Base-by-base conservation (phyloP, 2,797 vertebrate species). In the Crenuchus spilurus region DNA sequence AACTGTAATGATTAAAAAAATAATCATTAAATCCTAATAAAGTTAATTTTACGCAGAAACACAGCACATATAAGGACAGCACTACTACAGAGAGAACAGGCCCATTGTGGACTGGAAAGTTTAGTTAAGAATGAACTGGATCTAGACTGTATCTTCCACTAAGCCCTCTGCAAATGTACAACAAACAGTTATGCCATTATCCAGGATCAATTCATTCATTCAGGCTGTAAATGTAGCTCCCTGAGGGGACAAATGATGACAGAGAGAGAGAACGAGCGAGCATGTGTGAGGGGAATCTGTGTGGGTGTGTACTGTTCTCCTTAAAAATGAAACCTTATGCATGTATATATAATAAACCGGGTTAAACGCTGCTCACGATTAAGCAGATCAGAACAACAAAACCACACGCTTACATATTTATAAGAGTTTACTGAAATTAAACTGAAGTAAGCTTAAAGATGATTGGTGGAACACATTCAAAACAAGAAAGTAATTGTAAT, bases 151-250 rank as follows among this genome's bases (percentile, higher is more conserved):
- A 46, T 14, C 22, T 13, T 13, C 24, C 22, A 28, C 24, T 52
- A 10, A 24, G 20, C 7, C 44, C 44, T 48, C 7, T 48, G 44
- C 4, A 48, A 48, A 48, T 18, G n/a, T 6, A 48, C n/a, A 48
- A n/a, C 20, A 49, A 24, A 24, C 48, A 49, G 48, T 24, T 24
- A 16, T 11, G 4, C 49, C 24, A 52, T 52, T 52, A 52, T 52
- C 49, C 49, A 52, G 49, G 49, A 52, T 28, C 24, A 28, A 52
- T 28, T 14, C 9, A 52, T 52, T 52, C 5, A 78, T 35, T 54
- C 24, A 33, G 18, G 6, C 6, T 35, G 55, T 37, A 35, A 44
- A 57, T 37, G 46, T 18, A 63, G 3, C 33, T n/a, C 20, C 42
- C 46, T 11, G 13, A 33, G 57, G 58, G 30, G 37, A 26, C 20